Base-by-base conservation (phyloP, 1,140 invertebrate genomes). In the Danaus melanippus region DNA sequence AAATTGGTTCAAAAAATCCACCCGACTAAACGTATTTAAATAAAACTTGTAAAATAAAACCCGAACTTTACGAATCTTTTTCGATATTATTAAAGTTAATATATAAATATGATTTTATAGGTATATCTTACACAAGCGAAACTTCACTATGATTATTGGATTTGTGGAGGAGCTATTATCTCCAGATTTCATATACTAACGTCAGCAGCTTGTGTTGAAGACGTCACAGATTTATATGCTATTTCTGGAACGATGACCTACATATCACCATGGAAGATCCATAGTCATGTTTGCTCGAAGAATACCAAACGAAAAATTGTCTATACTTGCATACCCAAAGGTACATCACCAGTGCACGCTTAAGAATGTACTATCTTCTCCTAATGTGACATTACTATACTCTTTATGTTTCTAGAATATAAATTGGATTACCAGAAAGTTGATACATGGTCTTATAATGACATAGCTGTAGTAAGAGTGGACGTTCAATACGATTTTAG, bases 141-240 rank as follows among this genome's bases (percentile, higher is more conserved):
- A 5, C 60, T 57, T 12, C 54, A 51, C 6, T 79, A 79, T 42
- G 64, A 73, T 11, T 39, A 50, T 1, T 79, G 76, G 74, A 42
- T 75, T 3, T 79, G 76, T 40, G 76, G 74, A 0, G 76, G 72
- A 0, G 70, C 69, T 0, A 52, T 79, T 10, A 64, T 77, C 0
- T 56, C 48, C 2, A 21, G 51, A 0, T 42, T 54, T 40, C 72
- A 53, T 11, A 60, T 79, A 8, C 48, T 79, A 8, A 79, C 74
- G 0, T 69, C 76, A 10, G 74, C 76, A 2, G 76, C 76, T 0
- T 79, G 76, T 17, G 63, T 76, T 0, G 67, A 70, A 45, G 76
- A 79, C 10, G 71, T 79, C 7, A 2, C 40, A 59, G 8, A 48
- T 70, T 43, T 76, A 11, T 77, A 74, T 40, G 74, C 61, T 1